These are phyloP conservation scores for Choreutis nemorana DNA, from an alignment of 2,888 invertebrate genomes.

Conservation along the genomic window DNA sequence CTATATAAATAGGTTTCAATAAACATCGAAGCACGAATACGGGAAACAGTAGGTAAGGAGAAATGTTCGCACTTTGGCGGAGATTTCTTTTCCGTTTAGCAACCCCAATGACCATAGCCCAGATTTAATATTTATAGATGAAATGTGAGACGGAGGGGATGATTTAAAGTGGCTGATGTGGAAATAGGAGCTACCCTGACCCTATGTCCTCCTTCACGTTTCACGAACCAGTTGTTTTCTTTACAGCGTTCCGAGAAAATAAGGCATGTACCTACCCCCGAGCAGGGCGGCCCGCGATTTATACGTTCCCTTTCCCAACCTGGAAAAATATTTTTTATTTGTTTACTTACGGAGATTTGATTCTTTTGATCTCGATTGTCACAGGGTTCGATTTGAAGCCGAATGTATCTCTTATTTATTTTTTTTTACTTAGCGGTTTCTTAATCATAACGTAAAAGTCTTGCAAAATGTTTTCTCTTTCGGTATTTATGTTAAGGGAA, in stretches of 20 bases:
- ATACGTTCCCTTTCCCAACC: slow-evolving; percentile 48
- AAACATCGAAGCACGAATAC: slow-evolving; percentile 53
- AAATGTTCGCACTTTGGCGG: slow-evolving; percentile 52
- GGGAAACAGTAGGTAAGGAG: slow-evolving; percentile 61
- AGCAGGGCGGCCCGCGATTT: slow-evolving; percentile 51
- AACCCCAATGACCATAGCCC: slow-evolving; percentile 46
- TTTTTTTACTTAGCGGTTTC: slow-evolving; percentile 25
- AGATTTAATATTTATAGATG: slow-evolving; percentile 65
- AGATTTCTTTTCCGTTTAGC: slow-evolving; percentile 56
- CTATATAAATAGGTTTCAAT: slow-evolving; percentile 61
- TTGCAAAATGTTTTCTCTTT: background rate
- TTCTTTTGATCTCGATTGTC: slow-evolving; percentile 55
- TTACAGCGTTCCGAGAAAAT: slow-evolving; percentile 41
- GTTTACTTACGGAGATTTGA: slow-evolving; percentile 55
- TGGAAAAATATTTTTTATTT: slow-evolving; percentile 53
- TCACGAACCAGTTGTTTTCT: slow-evolving; percentile 60
- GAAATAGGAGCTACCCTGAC: slow-evolving; percentile 60
- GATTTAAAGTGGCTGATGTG: slow-evolving; percentile 64
- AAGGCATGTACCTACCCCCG: slow-evolving; percentile 43
- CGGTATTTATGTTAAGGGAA: no score
- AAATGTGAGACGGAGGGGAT: slow-evolving; percentile 62
- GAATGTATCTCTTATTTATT: slow-evolving; percentile 31
- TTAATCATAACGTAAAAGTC: slow-evolving; percentile 11
- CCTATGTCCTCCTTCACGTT: slow-evolving; percentile 59
- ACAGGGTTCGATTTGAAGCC: slow-evolving; percentile 35